A percentile compares a stretch with the other conserved stretches of the same genome.
Evolutionary conservation across 1,140 invertebrate species (phyloP).

Genomic region (Latrodectus geometricus): DNA sequence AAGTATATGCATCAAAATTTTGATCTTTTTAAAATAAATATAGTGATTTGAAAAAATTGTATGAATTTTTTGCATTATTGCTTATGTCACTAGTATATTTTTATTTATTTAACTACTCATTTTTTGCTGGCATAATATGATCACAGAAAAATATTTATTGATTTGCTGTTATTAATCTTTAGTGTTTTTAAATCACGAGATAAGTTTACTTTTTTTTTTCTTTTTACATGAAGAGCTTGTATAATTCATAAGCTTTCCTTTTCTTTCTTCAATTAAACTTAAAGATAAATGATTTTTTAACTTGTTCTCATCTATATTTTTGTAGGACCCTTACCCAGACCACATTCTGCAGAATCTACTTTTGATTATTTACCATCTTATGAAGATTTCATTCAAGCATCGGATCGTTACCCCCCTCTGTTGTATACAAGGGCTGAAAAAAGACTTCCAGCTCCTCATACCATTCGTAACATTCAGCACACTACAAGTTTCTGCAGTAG

Average conservation of each 20-base stretch:
- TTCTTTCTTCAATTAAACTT: neutral
- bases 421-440: slow-evolving; percentile 24
- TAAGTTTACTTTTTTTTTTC: too few relatives aligned
- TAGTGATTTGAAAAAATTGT: too few relatives aligned
- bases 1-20: too few relatives aligned
- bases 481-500: slow-evolving; percentile 17
- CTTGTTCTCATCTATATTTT: neutral
- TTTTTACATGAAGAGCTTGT: too few relatives aligned
- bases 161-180: too few relatives aligned
- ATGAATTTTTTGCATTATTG: too few relatives aligned
- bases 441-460: slow-evolving; percentile 3
- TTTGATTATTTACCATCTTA: slow-evolving; percentile 25
- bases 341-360: neutral
- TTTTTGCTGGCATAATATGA: too few relatives aligned
- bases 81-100: too few relatives aligned
- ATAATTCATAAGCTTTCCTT: neutral
- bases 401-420: slow-evolving; percentile 27
- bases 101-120: too few relatives aligned
- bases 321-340: neutral
- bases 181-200: too few relatives aligned
- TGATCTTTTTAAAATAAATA: too few relatives aligned
- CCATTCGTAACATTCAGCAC: neutral
- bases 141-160: too few relatives aligned
- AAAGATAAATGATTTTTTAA: neutral
- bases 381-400: slow-evolving; percentile 38